These are phyloP conservation scores for Hermodice carunculata DNA, from an alignment of 2,888 invertebrate genomes.

Conservation along the genomic window DNA sequence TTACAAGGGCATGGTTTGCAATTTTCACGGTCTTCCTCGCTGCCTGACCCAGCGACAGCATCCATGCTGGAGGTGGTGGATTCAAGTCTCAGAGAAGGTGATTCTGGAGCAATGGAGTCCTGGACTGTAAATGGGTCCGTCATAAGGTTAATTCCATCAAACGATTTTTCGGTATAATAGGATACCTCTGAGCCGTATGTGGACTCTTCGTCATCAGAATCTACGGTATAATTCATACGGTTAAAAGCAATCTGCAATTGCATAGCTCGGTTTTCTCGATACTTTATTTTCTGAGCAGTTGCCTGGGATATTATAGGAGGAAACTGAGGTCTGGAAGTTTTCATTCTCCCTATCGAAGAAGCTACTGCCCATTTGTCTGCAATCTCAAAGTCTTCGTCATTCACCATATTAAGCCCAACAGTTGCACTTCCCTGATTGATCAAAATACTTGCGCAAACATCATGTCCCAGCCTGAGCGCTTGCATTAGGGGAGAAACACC, in stretches of 20 bases:
- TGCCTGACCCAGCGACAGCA: not conserved
- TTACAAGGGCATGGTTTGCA: not conserved
- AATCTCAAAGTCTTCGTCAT: slow-evolving; percentile 25
- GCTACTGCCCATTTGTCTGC: slow-evolving; percentile 44
- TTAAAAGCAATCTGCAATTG: slow-evolving; percentile 2
- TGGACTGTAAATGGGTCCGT: not conserved
- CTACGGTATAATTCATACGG: too few species aligned
- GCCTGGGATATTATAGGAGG: slow-evolving; percentile 31
- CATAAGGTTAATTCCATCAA: not conserved
- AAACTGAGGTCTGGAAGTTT: slow-evolving; percentile 21
- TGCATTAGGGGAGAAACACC: slow-evolving; percentile 49
- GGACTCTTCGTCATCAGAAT: slow-evolving; percentile 15
- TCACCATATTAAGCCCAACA: slow-evolving; percentile 33
- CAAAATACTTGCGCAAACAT: slow-evolving; percentile 48
- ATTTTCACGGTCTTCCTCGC: not conserved
- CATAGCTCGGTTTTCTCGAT: slow-evolving; percentile 16
- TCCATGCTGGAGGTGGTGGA: slow-evolving; percentile 9
- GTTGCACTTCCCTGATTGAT: slow-evolving; percentile 44
- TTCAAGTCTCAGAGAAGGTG: slow-evolving; percentile 26
- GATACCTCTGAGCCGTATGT: slow-evolving; percentile 9
- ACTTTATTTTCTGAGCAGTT: slow-evolving; percentile 33
- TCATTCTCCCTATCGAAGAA: slow-evolving; percentile 22
- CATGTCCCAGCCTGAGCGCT: slow-evolving; percentile 43
- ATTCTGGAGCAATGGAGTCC: slow-evolving; percentile 24
- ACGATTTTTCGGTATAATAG: slow-evolving; percentile 16